Conservation (phyloP, 2,113 vertebrate species). For the Melospiza melodia region DNA sequence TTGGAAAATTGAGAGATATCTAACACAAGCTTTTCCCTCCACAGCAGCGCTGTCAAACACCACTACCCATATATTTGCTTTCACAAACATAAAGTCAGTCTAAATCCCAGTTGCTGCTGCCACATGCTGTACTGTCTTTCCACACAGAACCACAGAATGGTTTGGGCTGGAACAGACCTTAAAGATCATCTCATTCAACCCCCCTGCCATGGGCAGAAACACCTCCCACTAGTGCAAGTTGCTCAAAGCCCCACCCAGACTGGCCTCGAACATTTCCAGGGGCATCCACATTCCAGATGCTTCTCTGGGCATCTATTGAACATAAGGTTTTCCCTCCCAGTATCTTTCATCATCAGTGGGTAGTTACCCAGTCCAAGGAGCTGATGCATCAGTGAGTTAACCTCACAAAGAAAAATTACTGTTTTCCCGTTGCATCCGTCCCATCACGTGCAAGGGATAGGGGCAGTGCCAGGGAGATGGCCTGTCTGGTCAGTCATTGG, state of each 20-base stretch:
- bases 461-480: neutral
- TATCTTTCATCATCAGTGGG: neutral
- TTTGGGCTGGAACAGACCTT: neutral
- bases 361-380: neutral
- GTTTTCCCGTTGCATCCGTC: neutral
- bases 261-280: neutral
- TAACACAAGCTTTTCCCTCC: neutral
- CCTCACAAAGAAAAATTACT: neutral
- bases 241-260: neutral
- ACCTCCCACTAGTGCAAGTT: neutral
- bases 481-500: neutral
- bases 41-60: neutral
- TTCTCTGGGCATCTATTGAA: neutral
- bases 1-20: neutral
- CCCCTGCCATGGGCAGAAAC: neutral
- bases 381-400: neutral
- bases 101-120: neutral
- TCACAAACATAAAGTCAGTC: neutral
- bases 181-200: neutral
- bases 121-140: neutral
- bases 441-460: rapidly evolving
- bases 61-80: neutral
- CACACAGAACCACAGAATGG: neutral
- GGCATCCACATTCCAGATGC: neutral
- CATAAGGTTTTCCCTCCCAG: neutral